Base-by-base conservation (phyloP, 1,140 invertebrate genomes). In the Pogonomyrmex barbatus region DNA sequence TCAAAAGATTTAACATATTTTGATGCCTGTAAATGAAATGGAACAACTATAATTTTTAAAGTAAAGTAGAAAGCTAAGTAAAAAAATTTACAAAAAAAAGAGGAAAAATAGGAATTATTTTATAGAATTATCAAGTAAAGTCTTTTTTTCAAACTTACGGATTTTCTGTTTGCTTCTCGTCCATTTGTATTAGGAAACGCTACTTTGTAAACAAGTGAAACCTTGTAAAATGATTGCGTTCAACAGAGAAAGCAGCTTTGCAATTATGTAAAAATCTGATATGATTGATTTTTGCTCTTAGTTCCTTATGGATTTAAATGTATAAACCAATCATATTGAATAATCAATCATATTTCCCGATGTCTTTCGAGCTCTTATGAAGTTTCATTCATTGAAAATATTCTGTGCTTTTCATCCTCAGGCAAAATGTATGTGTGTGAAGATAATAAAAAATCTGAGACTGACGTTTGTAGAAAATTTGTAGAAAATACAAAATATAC, bases 121-220 rank as follows among this genome's bases (percentile, higher is more conserved):
- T 67, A n/a, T 6, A 2, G 1, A 36, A 47, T 50, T 60, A n/a
- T 30, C 3, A 33, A 12, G n/a, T 42, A 14, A 5, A 58, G 45
- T 24, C 14, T 42, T 42, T 10, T 24, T n/a, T 0, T 52, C 3
- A n/a, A 56, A 89, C 87, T 86, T 86, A 89, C 88, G 42, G 10
- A 58, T 60, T 82, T 36, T 83, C 50, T 33, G 50, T 50, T 73
- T 65, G 75, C 4, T n/a, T 63, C n/a, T 87, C 71, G 2, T 89
- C 88, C 88, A 89, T 89, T 71, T 86, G 56, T 24, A 24, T 24
- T 24, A 24, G 24, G 24, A 24, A 77, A 30, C 17, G 56, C 54
- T 73, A 10, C 17, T 24, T 24, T 24, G 24, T 24, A 24, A 24
- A 24, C 24, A 24, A 24, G 24, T 24, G n/a, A 17, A 9, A 50